Evolutionary conservation across 2,113 vertebrate genomes (phyloP).

Genomic region (Hippotragus niger): DNA sequence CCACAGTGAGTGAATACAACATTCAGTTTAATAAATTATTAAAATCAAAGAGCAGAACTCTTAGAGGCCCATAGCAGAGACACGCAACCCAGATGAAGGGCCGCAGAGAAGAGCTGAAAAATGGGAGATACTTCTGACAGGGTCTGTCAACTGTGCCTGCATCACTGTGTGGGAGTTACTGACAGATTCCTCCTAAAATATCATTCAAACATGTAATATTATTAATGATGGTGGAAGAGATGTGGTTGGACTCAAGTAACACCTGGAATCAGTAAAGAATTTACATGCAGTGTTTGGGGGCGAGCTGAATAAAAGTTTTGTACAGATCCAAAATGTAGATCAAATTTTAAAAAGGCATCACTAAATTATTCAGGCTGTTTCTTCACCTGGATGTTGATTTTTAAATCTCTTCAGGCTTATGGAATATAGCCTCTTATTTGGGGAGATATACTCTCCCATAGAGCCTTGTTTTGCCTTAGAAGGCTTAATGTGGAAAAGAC

Average conservation of each 20-base stretch:
- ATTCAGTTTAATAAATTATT: neutral
- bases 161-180: neutral
- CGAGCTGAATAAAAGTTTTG: neutral
- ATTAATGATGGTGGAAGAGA: neutral
- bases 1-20: neutral
- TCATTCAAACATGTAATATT: neutral
- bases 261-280: neutral
- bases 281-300: neutral
- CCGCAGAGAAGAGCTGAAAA: neutral
- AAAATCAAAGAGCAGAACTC: neutral
- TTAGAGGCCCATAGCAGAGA: neutral
- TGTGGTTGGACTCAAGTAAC: neutral
- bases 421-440: neutral
- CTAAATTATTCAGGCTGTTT: neutral
- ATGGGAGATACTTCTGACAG: neutral
- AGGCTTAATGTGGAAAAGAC: neutral
- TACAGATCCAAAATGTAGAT: neutral
- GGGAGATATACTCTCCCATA: rapidly evolving
- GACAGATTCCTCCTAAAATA: neutral
- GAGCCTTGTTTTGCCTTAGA: neutral
- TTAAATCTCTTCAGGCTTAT: neutral
- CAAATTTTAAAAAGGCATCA: neutral
- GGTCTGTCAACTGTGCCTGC: neutral
- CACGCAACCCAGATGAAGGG: neutral
- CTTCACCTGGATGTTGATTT: neutral